Conservation (phyloP, 2,888 invertebrate genomes). For the Agrilus mali region DNA sequence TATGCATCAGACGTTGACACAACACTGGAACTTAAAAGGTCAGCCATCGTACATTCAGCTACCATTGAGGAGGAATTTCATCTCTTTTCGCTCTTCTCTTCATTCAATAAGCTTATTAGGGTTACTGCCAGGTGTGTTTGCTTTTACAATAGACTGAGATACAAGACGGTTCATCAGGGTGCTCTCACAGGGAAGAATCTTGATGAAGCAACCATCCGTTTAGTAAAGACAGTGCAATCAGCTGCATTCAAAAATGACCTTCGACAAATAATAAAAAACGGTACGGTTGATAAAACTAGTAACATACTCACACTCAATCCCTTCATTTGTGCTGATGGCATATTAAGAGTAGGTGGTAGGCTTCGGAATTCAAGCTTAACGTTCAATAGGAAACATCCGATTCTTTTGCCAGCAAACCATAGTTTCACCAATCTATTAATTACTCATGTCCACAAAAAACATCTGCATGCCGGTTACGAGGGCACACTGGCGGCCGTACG, state of each 20-base stretch:
- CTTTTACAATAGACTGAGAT: no score
- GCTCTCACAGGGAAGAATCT: no score
- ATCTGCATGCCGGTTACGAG: slow-evolving; percentile 1
- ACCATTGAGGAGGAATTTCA: no score
- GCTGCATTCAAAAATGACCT: neutral
- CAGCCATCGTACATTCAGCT: no score
- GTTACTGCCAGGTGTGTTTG: no score
- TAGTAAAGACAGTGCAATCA: neutral
- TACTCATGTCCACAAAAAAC: neutral
- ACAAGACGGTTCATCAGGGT: no score
- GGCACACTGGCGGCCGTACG: neutral
- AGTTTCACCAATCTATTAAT: neutral
- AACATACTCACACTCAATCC: neutral
- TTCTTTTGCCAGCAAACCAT: neutral
- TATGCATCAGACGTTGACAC: neutral
- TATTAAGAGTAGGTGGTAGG: neutral
- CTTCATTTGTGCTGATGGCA: neutral
- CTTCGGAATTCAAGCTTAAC: neutral
- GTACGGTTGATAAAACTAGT: neutral
- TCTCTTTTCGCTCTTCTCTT: no score
- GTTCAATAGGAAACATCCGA: slow-evolving; percentile 1
- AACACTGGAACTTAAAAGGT: no score
- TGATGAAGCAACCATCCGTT: no score
- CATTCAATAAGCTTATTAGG: no score
- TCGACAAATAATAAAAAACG: neutral